Evolutionary conservation across 2,113 vertebrate genomes (phyloP), one percentile per base, ranked within the genome.

Genomic region (Gymnocephalus cernua): DNA sequence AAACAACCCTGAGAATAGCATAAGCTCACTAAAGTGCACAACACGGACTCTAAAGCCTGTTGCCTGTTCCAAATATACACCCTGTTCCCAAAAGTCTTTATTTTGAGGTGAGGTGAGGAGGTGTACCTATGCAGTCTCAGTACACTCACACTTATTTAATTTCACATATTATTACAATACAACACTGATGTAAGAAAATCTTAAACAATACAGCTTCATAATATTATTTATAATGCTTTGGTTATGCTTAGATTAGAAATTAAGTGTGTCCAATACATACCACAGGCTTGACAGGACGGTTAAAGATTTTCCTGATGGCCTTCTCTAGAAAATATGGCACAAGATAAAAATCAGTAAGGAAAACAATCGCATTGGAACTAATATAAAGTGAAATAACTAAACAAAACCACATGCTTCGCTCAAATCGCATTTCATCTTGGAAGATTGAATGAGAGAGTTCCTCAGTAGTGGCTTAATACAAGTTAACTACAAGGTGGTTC

Each of bases 251-350:
- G 12, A 54, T 58, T 47, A 53, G 4, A 51, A 47, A 83, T 62
- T 35, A 32, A 77, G 11, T 45, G 45, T 29, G 44, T 65, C 6
- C 47, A 77, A 56, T 82, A 90, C 92, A 47, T 93, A 95, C 94
- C 91, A 32, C 58, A 59, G 87, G 47, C 45, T 19, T 87, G 53
- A 68, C 1, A 1, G 87, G 88, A 15, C 35, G 80, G 65, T 88
- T 93, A 41, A 86, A 38, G 50, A 84, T 86, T 72, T 90, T 94
- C 79, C 79, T 87, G 74, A 88, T 58, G 57, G 57, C 0, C 68
- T 91, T 93, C 7, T 92, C 94, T 95, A 74, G 9, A 92, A 91
- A 41, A 85, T 3, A 73, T 32, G 74, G 80, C 35, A 88, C 51
- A 85, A 84, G 35, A 86, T 58, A 61, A 80, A 61, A 83, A 71